Evolutionary conservation across 2,113 vertebrate genomes (phyloP).

Genomic region (Oreochromis tanganicae): DNA sequence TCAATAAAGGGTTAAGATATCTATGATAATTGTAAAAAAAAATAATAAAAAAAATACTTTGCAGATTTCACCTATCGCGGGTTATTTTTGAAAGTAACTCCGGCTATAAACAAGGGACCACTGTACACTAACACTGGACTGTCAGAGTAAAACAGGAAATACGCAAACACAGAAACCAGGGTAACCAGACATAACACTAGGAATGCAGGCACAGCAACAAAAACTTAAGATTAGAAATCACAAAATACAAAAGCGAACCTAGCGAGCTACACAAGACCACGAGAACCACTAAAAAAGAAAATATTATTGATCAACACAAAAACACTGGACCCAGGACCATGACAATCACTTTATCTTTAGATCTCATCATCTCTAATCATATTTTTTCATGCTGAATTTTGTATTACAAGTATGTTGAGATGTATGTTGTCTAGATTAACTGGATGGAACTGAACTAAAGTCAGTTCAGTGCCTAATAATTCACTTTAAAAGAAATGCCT

Average conservation of each 20-base stretch:
- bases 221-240: not conserved
- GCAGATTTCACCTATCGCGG: fast-evolving
- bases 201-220: not conserved
- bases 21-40: no score
- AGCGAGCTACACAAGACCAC: not conserved
- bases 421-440: not conserved
- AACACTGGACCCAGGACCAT: not conserved
- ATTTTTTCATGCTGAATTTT: not conserved
- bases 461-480: not conserved
- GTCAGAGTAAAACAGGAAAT: not conserved
- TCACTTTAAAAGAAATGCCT: not conserved
- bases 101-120: fast-evolving
- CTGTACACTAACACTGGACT: not conserved
- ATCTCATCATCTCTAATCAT: not conserved
- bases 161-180: not conserved
- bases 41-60: no score
- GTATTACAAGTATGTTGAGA: not conserved
- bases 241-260: not conserved
- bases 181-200: not conserved
- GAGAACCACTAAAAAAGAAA: not conserved
- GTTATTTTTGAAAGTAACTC: not conserved
- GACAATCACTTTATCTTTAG: not conserved
- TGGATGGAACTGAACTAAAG: not conserved
- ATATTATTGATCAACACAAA: not conserved
- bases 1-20: no score